Evolutionary conservation across 2,113 vertebrate genomes (phyloP), one percentile per base, ranked within the genome.

Genomic region (Periophthalmus modestus): DNA sequence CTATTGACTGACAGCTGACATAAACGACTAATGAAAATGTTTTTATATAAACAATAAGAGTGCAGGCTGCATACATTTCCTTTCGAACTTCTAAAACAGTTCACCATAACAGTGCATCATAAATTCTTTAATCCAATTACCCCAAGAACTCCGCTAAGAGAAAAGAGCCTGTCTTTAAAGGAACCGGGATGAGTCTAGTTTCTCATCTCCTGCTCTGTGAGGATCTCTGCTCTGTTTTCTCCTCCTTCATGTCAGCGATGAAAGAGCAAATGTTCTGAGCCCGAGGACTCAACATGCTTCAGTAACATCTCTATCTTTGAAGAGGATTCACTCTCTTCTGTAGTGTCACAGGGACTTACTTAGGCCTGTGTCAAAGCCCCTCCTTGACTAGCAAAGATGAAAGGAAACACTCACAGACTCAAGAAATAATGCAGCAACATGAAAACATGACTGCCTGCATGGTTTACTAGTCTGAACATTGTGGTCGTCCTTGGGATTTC

Each of bases 221-320:
- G 16, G 50, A 52, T 52, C 23, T 24, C 23, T 59, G 23, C 57
- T 24, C 23, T 62, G 59, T 18, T 34, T 62, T 28, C 59, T 33
- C 24, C 59, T 33, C 59, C 59, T 62, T 62, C 59, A 62, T 62
- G 89, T 90, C 86, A 83, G 79, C 78, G 87, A 92, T 90, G 81
- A 92, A 92, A 93, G 85, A 62, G 24, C 28, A 19, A 62, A 18
- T 18, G 59, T 34, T 73, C 86, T 92, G 90, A 89, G 85, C 74
- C 89, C 87, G 91, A 83, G 87, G 92, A 90, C 83, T 87, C 87
- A 79, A 90, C 81, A 85, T 89, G 86, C 88, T 90, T 91, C 90
- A 83, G 85, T 87, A 90, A 91, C 86, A 87, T 89, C 88, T 90
- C 86, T 83, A 85, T 89, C 88, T 82, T 87, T 83, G 77, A 89